Percentiles rank a stretch among this genome's conserved stretches.
These are phyloP conservation scores for Drosophila arawakana DNA, from an alignment of 1,140 invertebrate genomes.

Conservation along the genomic window DNA sequence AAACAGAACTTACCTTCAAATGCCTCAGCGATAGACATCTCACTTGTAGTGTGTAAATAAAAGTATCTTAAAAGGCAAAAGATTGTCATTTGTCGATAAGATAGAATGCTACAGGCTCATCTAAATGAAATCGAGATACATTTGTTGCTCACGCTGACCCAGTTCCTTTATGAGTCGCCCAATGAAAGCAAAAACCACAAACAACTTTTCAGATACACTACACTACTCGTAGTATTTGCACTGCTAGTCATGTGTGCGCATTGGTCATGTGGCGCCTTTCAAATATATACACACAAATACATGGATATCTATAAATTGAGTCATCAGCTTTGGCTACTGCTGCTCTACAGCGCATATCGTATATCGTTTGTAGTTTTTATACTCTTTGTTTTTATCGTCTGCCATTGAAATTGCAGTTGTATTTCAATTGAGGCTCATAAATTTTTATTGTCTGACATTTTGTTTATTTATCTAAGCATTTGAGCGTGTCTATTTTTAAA, in stretches of 20 bases:
- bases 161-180: slow-evolving; percentile 55
- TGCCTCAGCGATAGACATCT: slow-evolving; percentile 68
- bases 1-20: slow-evolving; percentile 68
- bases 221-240: not conserved
- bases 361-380: slow-evolving; percentile 28
- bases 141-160: slow-evolving; percentile 68
- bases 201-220: slow-evolving; percentile 4
- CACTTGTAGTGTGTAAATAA: slow-evolving; percentile 59
- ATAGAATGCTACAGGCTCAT: slow-evolving; percentile 48
- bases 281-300: too few relatives aligned
- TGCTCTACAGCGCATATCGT: slow-evolving; percentile 32
- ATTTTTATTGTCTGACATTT: slow-evolving; percentile 77
- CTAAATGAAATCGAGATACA: slow-evolving; percentile 80
- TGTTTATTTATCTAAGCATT: slow-evolving; percentile 77
- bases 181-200: slow-evolving; percentile 74
- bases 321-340: slow-evolving; percentile 52
- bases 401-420: slow-evolving; percentile 73
- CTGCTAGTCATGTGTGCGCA: slow-evolving; percentile 20
- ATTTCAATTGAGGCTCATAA: slow-evolving; percentile 76
- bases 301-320: slow-evolving; percentile 55
- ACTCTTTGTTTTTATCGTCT: slow-evolving; percentile 64
- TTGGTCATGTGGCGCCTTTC: slow-evolving; percentile 52
- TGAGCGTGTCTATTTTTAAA: slow-evolving; percentile 76
- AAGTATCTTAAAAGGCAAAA: slow-evolving; percentile 61
- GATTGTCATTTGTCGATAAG: slow-evolving; percentile 76